phyloP scores from a whole-genome alignment of 2,888 invertebrate genomes.

The Chrysodeixis includens region DNA sequence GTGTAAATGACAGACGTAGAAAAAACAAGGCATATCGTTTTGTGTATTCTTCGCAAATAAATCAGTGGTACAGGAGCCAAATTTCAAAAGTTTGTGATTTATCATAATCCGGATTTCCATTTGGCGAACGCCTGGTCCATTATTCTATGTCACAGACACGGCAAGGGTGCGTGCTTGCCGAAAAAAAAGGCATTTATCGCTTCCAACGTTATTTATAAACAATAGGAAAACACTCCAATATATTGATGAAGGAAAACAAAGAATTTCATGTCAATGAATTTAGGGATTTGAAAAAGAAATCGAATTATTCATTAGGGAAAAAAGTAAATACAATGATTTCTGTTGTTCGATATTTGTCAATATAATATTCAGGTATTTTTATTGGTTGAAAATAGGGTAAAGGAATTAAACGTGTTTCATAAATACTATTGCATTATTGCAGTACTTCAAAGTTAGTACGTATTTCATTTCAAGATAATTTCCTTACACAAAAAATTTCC shows the following conservation, averaged over 20 bases:
- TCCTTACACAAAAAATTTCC: too few relatives aligned
- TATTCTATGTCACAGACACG: constrained; percentile 87
- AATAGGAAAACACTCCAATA: constrained; percentile 46
- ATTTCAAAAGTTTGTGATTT: constrained; percentile 88
- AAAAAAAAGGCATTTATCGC: constrained; percentile 70
- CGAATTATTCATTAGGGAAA: neutral
- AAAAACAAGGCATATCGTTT: constrained; percentile 75
- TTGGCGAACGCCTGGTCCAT: constrained; percentile 85
- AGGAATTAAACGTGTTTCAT: too few relatives aligned
- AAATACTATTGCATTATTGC: too few relatives aligned
- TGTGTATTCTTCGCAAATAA: constrained; percentile 81
- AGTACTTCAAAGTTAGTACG: too few relatives aligned
- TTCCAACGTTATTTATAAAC: constrained; percentile 48
- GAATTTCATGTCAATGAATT: constrained; percentile 10
- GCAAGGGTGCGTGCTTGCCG: constrained; percentile 83
- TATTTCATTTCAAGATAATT: too few relatives aligned
- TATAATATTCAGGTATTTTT: neutral
- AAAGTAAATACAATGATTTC: neutral
- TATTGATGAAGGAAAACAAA: constrained; percentile 34
- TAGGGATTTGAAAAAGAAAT: neutral
- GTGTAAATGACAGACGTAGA: constrained; percentile 57
- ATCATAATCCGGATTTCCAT: constrained; percentile 88
- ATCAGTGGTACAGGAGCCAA: constrained; percentile 83
- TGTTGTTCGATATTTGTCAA: neutral
- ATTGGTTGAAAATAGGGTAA: too few relatives aligned